Evolutionary conservation across 2,113 vertebrate species (phyloP).

Genomic region (Nycticryphes semicollaris): DNA sequence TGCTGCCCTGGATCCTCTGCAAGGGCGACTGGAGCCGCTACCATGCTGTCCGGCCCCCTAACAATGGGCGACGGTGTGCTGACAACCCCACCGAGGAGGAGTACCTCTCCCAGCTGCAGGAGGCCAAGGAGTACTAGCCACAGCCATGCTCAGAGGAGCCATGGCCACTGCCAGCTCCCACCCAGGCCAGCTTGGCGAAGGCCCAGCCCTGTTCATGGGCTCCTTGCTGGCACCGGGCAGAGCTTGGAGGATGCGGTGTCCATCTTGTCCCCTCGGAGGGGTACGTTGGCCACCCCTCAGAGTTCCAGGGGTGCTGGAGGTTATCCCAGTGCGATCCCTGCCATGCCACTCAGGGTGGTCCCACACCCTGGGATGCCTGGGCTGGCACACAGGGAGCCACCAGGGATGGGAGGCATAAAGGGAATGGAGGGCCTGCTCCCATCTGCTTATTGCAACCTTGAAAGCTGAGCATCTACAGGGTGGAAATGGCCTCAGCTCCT

Average conservation of each 20-base stretch:
- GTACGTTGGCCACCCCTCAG: background rate
- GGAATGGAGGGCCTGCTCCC: background rate
- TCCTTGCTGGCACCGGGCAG: background rate
- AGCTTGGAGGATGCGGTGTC: accelerated
- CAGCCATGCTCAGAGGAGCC: background rate
- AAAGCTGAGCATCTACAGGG: background rate
- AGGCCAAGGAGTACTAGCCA: conserved; percentile 87
- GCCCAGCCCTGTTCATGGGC: background rate
- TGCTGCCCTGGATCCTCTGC: conserved; percentile 91
- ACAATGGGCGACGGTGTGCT: conserved; percentile 81
- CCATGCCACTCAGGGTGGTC: background rate
- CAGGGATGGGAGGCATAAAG: background rate
- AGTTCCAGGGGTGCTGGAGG: background rate
- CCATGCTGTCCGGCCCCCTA: conserved; percentile 85
- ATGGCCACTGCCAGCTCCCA: background rate
- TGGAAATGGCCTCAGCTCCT: background rate
- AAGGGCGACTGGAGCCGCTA: conserved; percentile 95
- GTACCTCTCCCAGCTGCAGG: conserved; percentile 89
- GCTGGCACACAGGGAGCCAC: background rate
- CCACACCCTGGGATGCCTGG: background rate
- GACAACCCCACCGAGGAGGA: conserved; percentile 87
- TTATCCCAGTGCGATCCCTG: background rate
- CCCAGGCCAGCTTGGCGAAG: background rate
- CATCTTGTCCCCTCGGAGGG: background rate
- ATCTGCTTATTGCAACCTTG: background rate